Conservation (phyloP, 2,888 invertebrate species). For the Mythimna impura region DNA sequence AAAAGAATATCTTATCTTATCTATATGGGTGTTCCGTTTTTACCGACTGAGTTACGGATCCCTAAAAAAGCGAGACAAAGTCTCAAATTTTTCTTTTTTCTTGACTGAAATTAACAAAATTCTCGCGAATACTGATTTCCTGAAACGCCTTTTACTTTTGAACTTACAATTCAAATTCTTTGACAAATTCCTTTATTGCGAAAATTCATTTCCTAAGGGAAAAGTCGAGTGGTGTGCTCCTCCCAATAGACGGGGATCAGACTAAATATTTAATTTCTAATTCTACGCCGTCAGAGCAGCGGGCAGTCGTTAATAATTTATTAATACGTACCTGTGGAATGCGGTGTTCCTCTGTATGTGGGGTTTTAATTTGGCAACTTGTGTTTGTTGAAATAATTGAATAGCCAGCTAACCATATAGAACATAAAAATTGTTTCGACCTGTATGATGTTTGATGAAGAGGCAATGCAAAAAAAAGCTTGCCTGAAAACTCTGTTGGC, state of each 20-base stretch:
- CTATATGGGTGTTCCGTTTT: too few relatives aligned
- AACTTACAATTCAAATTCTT: slow-evolving; percentile 30
- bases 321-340: slow-evolving; percentile 31
- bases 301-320: slow-evolving; percentile 47
- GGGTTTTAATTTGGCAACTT: slow-evolving; percentile 8
- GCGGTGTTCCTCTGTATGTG: background rate
- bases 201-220: slow-evolving; percentile 50
- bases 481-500: too few relatives aligned
- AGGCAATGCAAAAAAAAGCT: too few relatives aligned
- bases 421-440: too few relatives aligned
- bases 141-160: background rate
- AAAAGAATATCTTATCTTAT: too few relatives aligned
- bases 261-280: slow-evolving; percentile 60
- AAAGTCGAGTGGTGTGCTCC: slow-evolving; percentile 2
- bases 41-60: too few relatives aligned
- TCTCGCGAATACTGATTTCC: background rate
- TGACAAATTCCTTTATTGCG: slow-evolving; percentile 30
- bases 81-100: background rate
- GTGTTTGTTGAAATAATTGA: slow-evolving; percentile 17
- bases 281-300: slow-evolving; percentile 32
- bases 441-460: too few relatives aligned
- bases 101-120: background rate
- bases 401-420: background rate
- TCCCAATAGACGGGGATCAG: slow-evolving; percentile 13
- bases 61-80: background rate